Base-by-base conservation (phyloP, 1,140 invertebrate species). In the Luehdorfia chinensis region DNA sequence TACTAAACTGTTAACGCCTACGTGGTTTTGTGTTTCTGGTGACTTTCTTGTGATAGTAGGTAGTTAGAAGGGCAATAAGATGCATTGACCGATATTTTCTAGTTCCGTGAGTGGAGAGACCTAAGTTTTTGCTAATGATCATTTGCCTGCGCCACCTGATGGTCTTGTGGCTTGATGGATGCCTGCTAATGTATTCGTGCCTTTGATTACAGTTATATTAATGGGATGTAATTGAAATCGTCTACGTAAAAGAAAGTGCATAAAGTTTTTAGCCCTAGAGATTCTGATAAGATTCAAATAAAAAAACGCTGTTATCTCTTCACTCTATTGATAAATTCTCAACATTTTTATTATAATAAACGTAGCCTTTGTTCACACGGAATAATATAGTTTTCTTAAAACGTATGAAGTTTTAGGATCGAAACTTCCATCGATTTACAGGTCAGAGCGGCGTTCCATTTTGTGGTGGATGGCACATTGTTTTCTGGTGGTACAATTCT, bases 81-180 rank as follows among this genome's bases (percentile, higher is more conserved):
- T 39, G 23, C 21, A 36, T 15, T 27, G 50, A 45, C 50, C 45
- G 27, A 52, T 47, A 52, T 52, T 52, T 52, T 41, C 50, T 36
- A 39, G 45, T 47, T 37, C 34, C 34, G 34, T 37, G 18, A 37
- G 34, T 23, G 18, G 34, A 19, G 43, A 41, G 44, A 31, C 44
- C 14, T 15, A 13, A 12, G 44, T 57, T 57, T 57, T 56, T 56
- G 44, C 31, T 6, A 37, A 12, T 27, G 34, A 37, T 51, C 31
- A 56, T 56, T 56, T 56, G 49, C 54, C 36, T 51, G 27, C 28
- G 37, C 11, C 25, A 19, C 19, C 19, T 56, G 48, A 56, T 56
- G 48, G 37, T 45, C 47, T 27, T 16, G 8, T 32, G 13, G 19
- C 44, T 52, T 52, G 50, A 52, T 52, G 34, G 50, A 41, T 47